Percentiles rank a stretch among this genome's conserved stretches.
phyloP scores from a whole-genome alignment of 2,888 invertebrate species.

The Xylota segnis region DNA sequence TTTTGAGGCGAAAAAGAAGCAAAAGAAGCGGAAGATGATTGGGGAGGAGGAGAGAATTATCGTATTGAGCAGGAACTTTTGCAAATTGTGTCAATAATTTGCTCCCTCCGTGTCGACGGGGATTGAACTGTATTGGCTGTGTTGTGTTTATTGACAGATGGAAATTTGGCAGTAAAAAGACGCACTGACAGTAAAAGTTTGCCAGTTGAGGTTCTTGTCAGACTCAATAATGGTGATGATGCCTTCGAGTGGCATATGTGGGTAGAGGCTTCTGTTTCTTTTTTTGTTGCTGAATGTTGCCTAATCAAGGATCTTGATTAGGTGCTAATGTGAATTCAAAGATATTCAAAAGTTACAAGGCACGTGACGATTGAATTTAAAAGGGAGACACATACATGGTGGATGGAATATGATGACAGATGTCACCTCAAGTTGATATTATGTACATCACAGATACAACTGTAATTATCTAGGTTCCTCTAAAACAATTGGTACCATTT shows the following conservation, averaged over 20 bases:
- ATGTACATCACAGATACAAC: too few species aligned
- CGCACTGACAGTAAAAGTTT: not conserved
- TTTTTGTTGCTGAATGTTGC: constrained; percentile 10
- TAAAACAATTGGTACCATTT: too few species aligned
- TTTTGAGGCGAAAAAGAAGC: constrained; percentile 52
- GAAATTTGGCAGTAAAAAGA: constrained; percentile 3
- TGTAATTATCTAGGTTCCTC: too few species aligned
- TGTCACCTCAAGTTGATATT: too few species aligned
- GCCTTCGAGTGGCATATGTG: constrained; percentile 5
- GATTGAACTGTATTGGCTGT: not conserved
- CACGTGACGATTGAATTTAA: constrained; percentile 27
- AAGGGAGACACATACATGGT: not conserved
- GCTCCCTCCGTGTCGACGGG: constrained; percentile 4
- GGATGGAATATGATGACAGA: too few species aligned
- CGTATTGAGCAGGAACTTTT: constrained; percentile 66
- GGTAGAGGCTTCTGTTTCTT: not conserved
- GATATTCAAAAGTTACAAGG: not conserved
- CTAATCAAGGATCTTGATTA: constrained; percentile 29
- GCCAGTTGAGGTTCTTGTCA: not conserved
- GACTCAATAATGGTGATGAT: constrained; percentile 1
- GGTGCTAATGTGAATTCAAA: constrained; percentile 9
- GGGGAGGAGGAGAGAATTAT: constrained; percentile 39
- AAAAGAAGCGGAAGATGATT: constrained; percentile 53
- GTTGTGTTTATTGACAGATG: constrained; percentile 40
- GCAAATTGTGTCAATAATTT: constrained; percentile 63